phyloP scores from a whole-genome alignment of 1,140 invertebrate species.

The Plectus sambesii region DNA sequence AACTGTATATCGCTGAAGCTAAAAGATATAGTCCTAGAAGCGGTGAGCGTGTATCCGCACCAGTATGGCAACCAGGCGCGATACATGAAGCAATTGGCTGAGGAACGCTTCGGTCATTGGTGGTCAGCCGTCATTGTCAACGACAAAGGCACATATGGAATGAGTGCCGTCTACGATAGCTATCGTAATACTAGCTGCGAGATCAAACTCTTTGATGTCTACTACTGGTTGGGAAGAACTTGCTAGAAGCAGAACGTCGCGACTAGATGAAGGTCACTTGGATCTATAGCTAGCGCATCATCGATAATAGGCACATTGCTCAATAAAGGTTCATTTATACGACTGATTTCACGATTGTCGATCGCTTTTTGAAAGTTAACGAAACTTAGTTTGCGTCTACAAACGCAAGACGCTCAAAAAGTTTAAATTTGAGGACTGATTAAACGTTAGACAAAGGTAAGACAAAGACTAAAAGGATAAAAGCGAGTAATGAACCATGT shows the following conservation, averaged over 20 bases:
- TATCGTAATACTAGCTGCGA: constrained; percentile 35
- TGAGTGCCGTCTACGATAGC: constrained; percentile 41
- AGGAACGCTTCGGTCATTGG: constrained; percentile 43
- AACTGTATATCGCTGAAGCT: constrained; percentile 45
- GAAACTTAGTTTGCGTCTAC: constrained; percentile 17
- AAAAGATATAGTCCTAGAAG: constrained; percentile 40
- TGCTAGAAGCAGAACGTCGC: no score
- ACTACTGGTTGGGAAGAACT: constrained; percentile 43
- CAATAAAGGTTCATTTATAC: not conserved
- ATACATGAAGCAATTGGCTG: constrained; percentile 44
- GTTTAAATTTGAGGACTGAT: no score
- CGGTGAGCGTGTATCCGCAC: constrained; percentile 42
- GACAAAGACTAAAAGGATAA: no score
- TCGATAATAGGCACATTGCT: no score
- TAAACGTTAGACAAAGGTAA: no score
- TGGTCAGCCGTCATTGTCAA: constrained; percentile 44
- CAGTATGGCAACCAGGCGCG: constrained; percentile 46
- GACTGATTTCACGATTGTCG: constrained; percentile 5
- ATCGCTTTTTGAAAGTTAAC: constrained; percentile 10
- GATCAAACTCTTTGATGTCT: constrained; percentile 41
- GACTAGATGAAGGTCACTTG: no score
- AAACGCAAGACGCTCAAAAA: no score
- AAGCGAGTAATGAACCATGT: no score
- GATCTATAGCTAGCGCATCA: no score
- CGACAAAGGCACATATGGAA: constrained; percentile 42